A percentile compares a stretch with the other conserved stretches of the same genome.
phyloP scores from a whole-genome alignment of 2,797 vertebrate genomes.

The Schizopygopsis pylzovi region DNA sequence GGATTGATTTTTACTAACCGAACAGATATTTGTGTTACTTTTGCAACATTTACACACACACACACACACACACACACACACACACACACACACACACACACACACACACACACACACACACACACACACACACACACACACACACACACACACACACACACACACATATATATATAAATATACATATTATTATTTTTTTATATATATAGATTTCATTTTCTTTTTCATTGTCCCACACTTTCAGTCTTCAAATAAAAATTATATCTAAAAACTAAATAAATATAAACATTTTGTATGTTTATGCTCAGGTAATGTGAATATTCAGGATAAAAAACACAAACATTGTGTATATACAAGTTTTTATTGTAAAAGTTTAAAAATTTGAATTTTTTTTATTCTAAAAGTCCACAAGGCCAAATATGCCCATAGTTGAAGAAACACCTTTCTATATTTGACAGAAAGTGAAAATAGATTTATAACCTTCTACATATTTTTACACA shows the following conservation, averaged over 20 bases:
- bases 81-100: not conserved
- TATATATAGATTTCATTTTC: not conserved
- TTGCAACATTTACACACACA: not conserved
- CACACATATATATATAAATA: not conserved
- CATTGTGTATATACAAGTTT: too few relatives aligned
- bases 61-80: too few relatives aligned
- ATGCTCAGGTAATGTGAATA: too few relatives aligned
- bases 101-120: not conserved
- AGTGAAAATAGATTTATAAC: not conserved
- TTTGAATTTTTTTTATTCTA: not conserved
- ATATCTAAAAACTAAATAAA: too few relatives aligned
- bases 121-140: too few relatives aligned
- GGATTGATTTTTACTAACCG: slow-evolving; percentile 3
- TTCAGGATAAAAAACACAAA: too few relatives aligned
- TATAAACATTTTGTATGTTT: too few relatives aligned
- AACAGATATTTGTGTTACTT: not conserved
- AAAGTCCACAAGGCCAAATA: not conserved
- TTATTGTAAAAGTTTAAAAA: not conserved
- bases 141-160: not conserved
- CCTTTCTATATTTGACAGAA: not conserved
- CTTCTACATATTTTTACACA: not conserved
- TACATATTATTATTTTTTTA: not conserved
- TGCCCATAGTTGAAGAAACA: not conserved
- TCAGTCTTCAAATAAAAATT: not conserved
- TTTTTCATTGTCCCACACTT: not conserved